A percentile compares a stretch with the other conserved stretches of the same genome.
phyloP scores from a whole-genome alignment of 92 coral and sea anemone species.

The Pocillopora grandis region DNA sequence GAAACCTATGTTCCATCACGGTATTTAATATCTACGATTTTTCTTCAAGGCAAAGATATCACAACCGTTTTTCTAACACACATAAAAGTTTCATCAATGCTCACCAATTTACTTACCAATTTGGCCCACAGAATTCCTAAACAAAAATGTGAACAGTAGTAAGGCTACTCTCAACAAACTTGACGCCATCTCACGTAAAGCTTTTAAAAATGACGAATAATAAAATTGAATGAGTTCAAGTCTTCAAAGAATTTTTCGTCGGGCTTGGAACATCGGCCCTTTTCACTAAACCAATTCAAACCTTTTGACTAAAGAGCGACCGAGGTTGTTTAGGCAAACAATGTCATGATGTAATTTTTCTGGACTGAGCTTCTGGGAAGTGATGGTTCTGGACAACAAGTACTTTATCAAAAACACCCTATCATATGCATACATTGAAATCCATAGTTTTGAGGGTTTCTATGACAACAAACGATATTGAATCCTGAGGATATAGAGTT shows the following conservation, averaged over 20 bases:
- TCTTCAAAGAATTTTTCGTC: no score
- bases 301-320: no score
- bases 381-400: background rate
- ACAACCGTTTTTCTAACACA: background rate
- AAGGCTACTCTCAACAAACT: background rate
- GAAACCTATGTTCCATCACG: no score
- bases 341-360: background rate
- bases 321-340: background rate
- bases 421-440: background rate
- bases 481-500: background rate
- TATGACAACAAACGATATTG: conserved; percentile 12
- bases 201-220: background rate
- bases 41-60: background rate
- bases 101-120: conserved; percentile 4
- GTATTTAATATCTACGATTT: background rate
- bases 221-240: background rate
- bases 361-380: background rate
- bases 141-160: background rate
- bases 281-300: no score
- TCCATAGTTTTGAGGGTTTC: background rate
- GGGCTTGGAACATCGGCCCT: no score
- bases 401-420: background rate
- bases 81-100: no score
- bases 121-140: background rate
- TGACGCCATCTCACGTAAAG: background rate